Conservation (phyloP, 2,888 invertebrate species). For the Vesta saturnalis region DNA sequence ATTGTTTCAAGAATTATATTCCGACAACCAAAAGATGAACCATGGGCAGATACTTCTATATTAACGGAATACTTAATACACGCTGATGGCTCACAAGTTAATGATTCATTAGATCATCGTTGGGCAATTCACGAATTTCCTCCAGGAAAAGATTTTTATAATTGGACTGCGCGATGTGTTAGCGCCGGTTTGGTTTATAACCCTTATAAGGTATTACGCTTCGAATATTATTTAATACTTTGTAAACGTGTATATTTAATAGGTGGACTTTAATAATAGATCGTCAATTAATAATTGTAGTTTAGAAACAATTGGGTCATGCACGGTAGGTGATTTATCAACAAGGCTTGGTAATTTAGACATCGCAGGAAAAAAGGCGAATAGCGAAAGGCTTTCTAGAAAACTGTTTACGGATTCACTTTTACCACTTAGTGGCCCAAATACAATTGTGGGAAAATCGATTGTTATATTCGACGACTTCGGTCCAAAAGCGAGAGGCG, state of each 20-base stretch:
- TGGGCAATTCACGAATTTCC: slow-evolving; percentile 86
- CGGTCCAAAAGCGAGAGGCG: slow-evolving; percentile 88
- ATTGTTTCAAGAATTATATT: slow-evolving; percentile 86
- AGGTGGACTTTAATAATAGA: slow-evolving; percentile 71
- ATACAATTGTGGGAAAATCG: slow-evolving; percentile 81
- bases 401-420: slow-evolving; percentile 82
- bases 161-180: slow-evolving; percentile 87
- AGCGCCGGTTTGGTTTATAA: slow-evolving; percentile 82
- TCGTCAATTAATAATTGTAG: slow-evolving; percentile 68
- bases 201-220: slow-evolving; percentile 74
- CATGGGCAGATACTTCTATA: slow-evolving; percentile 86
- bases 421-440: slow-evolving; percentile 78
- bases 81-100: slow-evolving; percentile 83
- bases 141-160: slow-evolving; percentile 88
- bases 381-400: slow-evolving; percentile 73
- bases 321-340: slow-evolving; percentile 82
- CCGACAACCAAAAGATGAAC: slow-evolving; percentile 80
- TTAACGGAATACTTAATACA: slow-evolving; percentile 87
- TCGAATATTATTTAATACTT: background rate
- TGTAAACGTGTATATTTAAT: slow-evolving; percentile 22
- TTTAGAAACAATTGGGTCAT: slow-evolving; percentile 67
- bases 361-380: slow-evolving; percentile 78
- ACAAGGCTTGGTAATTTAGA: slow-evolving; percentile 75
- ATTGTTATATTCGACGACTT: slow-evolving; percentile 89
- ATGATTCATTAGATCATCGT: slow-evolving; percentile 78